phyloP scores from a whole-genome alignment of 1,140 invertebrate genomes.

The Drosophila sturtevanti region DNA sequence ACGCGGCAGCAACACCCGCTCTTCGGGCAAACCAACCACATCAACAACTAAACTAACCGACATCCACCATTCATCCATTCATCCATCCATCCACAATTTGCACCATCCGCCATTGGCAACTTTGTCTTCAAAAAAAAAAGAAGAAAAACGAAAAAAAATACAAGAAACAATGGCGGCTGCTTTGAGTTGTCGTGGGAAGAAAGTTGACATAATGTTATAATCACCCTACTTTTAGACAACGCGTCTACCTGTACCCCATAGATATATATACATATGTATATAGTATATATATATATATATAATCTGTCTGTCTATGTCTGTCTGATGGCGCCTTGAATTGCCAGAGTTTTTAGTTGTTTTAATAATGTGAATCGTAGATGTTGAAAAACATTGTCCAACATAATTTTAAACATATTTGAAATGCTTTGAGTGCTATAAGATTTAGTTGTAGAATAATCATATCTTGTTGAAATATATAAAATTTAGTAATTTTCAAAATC shows the following conservation, averaged over 20 bases:
- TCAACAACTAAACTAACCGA: conserved; percentile 40
- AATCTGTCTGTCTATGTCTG: conserved; percentile 40
- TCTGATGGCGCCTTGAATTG: conserved; percentile 69
- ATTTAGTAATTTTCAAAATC: too few species aligned
- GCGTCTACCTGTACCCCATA: conserved; percentile 23
- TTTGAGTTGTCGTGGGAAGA: conserved; percentile 68
- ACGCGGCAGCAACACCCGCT: conserved; percentile 42
- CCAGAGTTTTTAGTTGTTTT: conserved; percentile 51
- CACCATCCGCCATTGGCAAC: conserved; percentile 32
- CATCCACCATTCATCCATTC: conserved; percentile 45
- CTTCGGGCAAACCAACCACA: background rate
- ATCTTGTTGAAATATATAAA: too few species aligned
- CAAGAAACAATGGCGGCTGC: conserved; percentile 51
- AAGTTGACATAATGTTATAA: conserved; percentile 81
- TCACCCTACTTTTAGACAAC: conserved; percentile 61
- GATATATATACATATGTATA: conserved; percentile 1
- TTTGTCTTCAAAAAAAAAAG: conserved; percentile 15
- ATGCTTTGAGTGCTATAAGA: too few species aligned
- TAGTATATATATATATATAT: conserved; percentile 1
- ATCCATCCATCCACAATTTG: conserved; percentile 32
- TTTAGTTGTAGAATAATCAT: too few species aligned
- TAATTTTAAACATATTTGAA: background rate
- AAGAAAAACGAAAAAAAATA: conserved; percentile 15
- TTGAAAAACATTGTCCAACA: conserved; percentile 54
- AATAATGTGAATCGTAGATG: conserved; percentile 69